phyloP scores from a whole-genome alignment of 2,797 vertebrate species.

The Leptatherina wallacei region DNA sequence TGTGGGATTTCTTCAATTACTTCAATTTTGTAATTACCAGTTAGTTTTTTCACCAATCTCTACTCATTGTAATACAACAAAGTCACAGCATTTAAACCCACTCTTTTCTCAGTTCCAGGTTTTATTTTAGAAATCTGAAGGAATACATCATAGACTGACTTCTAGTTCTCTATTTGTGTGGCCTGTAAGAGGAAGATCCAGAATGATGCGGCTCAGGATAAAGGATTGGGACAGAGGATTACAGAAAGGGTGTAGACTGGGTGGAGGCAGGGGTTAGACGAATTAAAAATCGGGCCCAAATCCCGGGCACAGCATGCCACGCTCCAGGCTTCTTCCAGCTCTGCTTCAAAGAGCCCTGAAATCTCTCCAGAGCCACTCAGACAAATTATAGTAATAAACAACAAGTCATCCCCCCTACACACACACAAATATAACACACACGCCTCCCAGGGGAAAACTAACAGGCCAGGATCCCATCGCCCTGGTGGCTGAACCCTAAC shows the following conservation, averaged over 20 bases:
- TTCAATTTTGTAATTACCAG: not conserved
- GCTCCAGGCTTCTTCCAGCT: conserved; percentile 72
- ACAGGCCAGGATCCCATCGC: conserved; percentile 67
- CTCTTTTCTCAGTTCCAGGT: not conserved
- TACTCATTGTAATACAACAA: not conserved
- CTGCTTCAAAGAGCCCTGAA: conserved; percentile 73
- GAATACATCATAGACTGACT: conserved; percentile 14
- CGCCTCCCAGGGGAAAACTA: conserved; percentile 72
- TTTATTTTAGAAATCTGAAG: conserved; percentile 20
- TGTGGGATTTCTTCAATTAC: not conserved
- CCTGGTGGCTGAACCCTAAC: conserved; percentile 72
- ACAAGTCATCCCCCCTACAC: conserved; percentile 59
- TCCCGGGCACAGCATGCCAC: conserved; percentile 71
- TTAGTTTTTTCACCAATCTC: not conserved
- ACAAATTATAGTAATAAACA: conserved; percentile 83
- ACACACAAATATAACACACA: conserved; percentile 37
- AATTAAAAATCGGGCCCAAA: conserved; percentile 68
- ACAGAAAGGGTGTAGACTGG: conserved; percentile 35
- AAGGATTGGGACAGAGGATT: conserved; percentile 59
- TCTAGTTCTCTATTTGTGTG: conserved; percentile 56
- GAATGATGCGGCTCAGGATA: conserved; percentile 48
- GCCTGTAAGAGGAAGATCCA: conserved; percentile 39
- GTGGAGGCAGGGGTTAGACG: conserved; percentile 29
- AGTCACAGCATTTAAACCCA: not conserved
- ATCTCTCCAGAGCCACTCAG: conserved; percentile 77